phyloP scores from a whole-genome alignment of 2,797 vertebrate genomes.

The Tympanoctomys barrerae region DNA sequence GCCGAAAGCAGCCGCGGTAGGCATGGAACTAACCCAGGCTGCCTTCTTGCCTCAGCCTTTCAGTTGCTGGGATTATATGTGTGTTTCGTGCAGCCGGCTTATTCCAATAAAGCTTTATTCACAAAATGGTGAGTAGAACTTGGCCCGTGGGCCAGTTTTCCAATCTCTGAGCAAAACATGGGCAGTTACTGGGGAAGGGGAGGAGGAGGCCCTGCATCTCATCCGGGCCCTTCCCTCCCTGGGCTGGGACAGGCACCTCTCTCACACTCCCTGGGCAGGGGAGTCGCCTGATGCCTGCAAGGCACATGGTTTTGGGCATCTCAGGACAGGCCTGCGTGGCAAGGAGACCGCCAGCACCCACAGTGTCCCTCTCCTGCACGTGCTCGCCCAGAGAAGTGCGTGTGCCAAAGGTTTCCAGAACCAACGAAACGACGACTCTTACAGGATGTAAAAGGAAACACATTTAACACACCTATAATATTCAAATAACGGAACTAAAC shows the following conservation, averaged over 20 bases:
- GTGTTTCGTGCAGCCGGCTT: background rate
- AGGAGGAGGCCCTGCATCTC: background rate
- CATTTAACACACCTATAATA: too few relatives aligned
- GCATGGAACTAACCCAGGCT: background rate
- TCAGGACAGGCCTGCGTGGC: background rate
- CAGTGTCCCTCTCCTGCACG: background rate
- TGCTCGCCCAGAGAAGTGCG: background rate
- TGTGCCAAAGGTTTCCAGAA: background rate
- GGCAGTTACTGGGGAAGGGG: background rate
- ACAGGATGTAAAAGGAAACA: background rate
- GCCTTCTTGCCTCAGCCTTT: background rate
- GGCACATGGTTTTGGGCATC: background rate
- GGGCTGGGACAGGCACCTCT: background rate
- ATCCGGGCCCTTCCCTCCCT: background rate
- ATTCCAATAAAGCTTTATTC: background rate
- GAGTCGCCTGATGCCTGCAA: background rate
- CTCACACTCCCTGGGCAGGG: accelerated
- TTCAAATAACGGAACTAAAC: too few relatives aligned
- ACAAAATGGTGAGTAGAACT: background rate
- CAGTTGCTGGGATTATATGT: background rate
- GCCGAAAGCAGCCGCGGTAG: background rate
- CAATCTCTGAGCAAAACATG: background rate
- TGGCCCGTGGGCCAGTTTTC: accelerated
- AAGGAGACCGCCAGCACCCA: accelerated
- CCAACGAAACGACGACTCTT: background rate